phyloP scores from a whole-genome alignment of 2,888 invertebrate species.

The Glomeris marginata region DNA sequence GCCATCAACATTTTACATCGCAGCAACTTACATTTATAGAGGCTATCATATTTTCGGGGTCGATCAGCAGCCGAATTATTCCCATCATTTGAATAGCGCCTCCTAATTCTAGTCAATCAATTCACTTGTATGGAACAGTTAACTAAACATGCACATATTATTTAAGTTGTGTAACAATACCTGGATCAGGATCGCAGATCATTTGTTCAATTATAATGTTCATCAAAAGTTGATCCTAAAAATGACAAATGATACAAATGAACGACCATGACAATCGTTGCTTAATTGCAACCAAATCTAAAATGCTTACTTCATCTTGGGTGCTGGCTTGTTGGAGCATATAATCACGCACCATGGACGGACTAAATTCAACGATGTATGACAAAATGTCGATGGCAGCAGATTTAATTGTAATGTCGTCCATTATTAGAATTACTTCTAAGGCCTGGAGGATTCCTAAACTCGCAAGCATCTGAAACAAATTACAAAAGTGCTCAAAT shows the following conservation, averaged over 20 bases:
- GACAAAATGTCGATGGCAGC: conserved; percentile 97
- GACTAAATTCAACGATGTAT: conserved; percentile 95
- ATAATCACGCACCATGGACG: conserved; percentile 92
- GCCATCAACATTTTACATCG: neutral
- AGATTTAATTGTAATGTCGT: conserved; percentile 85
- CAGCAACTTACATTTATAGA: conserved; percentile 47
- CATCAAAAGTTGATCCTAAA: conserved; percentile 65
- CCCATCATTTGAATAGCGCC: conserved; percentile 95
- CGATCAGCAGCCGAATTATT: conserved; percentile 76
- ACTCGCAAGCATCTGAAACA: conserved; percentile 55
- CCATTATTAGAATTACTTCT: conserved; percentile 78
- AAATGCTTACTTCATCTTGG: conserved; percentile 62
- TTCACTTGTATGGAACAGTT: neutral
- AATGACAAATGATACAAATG: conserved; percentile 9
- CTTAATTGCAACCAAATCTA: too few species aligned
- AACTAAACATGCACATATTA: neutral
- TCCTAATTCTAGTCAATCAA: conserved; percentile 53
- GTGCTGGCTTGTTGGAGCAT: conserved; percentile 82
- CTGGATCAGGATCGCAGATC: conserved; percentile 86
- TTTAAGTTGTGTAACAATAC: conserved; percentile 19
- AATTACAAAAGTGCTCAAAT: neutral
- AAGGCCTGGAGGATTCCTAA: conserved; percentile 76
- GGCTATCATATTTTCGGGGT: conserved; percentile 96
- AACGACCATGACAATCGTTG: too few species aligned
- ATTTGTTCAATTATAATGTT: conserved; percentile 98